A percentile compares a stretch with the other conserved stretches of the same genome.
These are phyloP conservation scores for Polyploca ridens DNA, from an alignment of 2,888 invertebrate genomes.

Conservation along the genomic window DNA sequence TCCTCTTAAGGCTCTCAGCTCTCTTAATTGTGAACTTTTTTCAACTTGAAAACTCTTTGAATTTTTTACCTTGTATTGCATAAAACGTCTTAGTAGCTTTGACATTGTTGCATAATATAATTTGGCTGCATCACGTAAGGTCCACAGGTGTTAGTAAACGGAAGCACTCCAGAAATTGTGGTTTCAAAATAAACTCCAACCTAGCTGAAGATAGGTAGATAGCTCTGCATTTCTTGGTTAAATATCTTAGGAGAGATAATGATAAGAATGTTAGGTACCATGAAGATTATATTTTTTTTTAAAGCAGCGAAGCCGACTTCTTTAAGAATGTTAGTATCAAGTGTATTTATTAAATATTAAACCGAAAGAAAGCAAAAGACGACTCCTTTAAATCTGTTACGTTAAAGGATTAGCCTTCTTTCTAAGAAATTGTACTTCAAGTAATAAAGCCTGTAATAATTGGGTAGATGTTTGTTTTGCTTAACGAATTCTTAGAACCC, in stretches of 20 bases:
- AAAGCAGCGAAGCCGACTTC: neutral
- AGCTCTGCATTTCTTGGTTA: neutral
- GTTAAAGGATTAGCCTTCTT: neutral
- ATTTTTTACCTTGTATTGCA: neutral
- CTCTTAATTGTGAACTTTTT: neutral
- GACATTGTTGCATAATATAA: neutral
- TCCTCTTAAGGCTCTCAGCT: too few species aligned
- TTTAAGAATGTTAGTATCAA: neutral
- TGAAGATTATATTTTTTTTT: neutral
- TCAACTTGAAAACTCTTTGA: neutral
- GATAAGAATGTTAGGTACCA: neutral
- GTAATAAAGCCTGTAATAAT: too few species aligned
- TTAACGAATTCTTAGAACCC: too few species aligned
- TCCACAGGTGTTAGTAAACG: neutral
- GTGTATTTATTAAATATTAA: neutral
- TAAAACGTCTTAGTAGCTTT: neutral
- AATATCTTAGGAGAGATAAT: neutral
- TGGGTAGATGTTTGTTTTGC: too few species aligned
- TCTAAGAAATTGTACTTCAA: neutral
- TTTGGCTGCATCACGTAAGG: neutral
- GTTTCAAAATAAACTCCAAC: neutral
- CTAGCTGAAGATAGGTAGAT: neutral
- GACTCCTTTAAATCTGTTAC: neutral
- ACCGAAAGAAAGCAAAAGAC: neutral
- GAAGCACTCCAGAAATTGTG: neutral